A percentile compares a stretch with the other conserved stretches of the same genome.
phyloP scores from a whole-genome alignment of 1,140 invertebrate genomes.

The Meloidogyne chitwoodi region DNA sequence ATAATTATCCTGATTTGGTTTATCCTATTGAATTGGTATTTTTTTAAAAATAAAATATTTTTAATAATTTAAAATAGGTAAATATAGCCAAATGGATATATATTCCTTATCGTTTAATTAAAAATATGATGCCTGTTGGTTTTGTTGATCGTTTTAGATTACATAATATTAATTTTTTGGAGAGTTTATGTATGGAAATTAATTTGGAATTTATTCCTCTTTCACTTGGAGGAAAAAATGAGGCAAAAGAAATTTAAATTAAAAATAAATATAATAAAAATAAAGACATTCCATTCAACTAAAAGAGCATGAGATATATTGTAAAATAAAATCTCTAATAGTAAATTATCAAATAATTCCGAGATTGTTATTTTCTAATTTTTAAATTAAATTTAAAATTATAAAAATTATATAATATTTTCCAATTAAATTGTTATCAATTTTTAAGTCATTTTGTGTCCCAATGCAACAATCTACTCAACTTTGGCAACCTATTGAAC shows the following conservation, averaged over 20 bases:
- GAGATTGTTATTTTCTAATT: too few relatives aligned
- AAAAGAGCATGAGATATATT: too few relatives aligned
- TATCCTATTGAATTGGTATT: constrained; percentile 55
- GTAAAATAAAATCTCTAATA: too few relatives aligned
- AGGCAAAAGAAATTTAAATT: constrained; percentile 30
- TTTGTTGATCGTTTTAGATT: constrained; percentile 56
- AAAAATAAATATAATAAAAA: too few relatives aligned
- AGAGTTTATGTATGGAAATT: constrained; percentile 47
- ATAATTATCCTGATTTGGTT: constrained; percentile 59
- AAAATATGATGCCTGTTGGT: constrained; percentile 58
- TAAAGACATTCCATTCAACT: too few relatives aligned
- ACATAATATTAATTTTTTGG: constrained; percentile 53
- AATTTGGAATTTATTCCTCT: constrained; percentile 49
- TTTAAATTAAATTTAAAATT: too few relatives aligned
- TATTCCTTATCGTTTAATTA: constrained; percentile 48
- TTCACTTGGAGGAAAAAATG: constrained; percentile 50
- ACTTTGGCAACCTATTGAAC: constrained; percentile 45
- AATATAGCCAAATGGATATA: constrained; percentile 60
- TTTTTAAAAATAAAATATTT: background rate
- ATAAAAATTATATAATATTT: too few relatives aligned
- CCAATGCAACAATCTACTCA: constrained; percentile 38
- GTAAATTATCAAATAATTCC: too few relatives aligned
- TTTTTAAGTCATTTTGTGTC: constrained; percentile 47
- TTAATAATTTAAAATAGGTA: background rate
- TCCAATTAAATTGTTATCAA: too few relatives aligned